Conservation (phyloP, 2,113 vertebrate species). For the Lycaon pictus region DNA sequence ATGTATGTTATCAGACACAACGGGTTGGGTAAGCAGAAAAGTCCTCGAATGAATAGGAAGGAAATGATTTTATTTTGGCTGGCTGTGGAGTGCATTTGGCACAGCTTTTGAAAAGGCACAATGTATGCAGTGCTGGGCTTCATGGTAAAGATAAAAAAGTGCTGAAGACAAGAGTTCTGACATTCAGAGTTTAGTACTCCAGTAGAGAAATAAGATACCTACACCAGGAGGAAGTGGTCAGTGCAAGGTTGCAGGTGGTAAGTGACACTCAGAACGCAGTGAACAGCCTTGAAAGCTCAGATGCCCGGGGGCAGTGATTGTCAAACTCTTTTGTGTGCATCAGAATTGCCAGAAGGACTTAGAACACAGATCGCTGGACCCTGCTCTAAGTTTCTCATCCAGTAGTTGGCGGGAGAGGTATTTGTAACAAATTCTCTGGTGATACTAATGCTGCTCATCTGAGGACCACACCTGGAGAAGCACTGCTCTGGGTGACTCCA, state of each 20-base stretch:
- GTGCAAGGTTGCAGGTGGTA: neutral
- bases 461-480: neutral
- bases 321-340: neutral
- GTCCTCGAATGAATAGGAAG: neutral
- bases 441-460: neutral
- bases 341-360: neutral
- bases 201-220: neutral
- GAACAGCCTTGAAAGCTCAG: neutral
- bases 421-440: neutral
- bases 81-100: accelerated
- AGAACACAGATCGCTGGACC: neutral
- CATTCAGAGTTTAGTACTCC: neutral
- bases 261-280: neutral
- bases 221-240: neutral
- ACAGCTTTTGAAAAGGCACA: neutral
- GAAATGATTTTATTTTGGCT: neutral
- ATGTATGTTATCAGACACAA: neutral
- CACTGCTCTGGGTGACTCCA: neutral
- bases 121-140: neutral
- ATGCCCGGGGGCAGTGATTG: neutral
- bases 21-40: neutral
- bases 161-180: neutral
- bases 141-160: neutral
- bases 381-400: neutral
- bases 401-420: neutral